A percentile compares a stretch with the other conserved stretches of the same genome.
phyloP scores from a whole-genome alignment of 30 jellyfish, hydroid and myxozoan species.

The Turritopsis rubra region DNA sequence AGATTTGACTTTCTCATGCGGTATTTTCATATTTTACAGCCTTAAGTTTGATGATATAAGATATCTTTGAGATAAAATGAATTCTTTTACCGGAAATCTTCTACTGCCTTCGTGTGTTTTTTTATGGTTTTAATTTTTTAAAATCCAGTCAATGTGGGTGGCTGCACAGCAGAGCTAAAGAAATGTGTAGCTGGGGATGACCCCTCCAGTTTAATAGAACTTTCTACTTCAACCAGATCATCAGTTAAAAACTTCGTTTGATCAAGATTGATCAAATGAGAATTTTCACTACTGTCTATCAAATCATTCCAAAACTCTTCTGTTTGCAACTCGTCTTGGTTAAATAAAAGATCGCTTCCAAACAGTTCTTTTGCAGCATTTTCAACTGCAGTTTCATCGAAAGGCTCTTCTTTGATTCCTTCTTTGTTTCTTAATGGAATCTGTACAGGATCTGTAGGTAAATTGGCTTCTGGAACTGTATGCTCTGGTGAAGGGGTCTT shows the following conservation, averaged over 20 bases:
- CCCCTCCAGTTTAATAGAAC: conserved; percentile 66
- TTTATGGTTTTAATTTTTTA: background rate
- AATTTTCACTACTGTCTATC: conserved; percentile 78
- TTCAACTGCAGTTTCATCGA: conserved; percentile 80
- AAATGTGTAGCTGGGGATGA: conserved; percentile 43
- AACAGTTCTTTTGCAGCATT: conserved; percentile 95
- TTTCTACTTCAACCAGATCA: conserved; percentile 67
- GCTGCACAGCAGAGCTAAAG: conserved; percentile 27
- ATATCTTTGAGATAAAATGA: too few relatives aligned
- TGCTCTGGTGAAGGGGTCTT: conserved; percentile 84
- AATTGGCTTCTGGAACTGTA: conserved; percentile 81
- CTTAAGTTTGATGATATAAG: too few relatives aligned
- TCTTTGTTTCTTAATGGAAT: conserved; percentile 21
- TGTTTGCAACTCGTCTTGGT: conserved; percentile 78
- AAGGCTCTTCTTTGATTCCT: conserved; percentile 26
- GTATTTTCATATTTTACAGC: too few relatives aligned
- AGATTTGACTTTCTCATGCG: too few relatives aligned
- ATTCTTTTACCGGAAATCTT: background rate
- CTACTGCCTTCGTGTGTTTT: background rate
- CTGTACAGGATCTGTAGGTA: conserved; percentile 43
- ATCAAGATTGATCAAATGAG: conserved; percentile 51
- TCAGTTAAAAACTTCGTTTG: conserved; percentile 38
- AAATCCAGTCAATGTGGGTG: conserved; percentile 32
- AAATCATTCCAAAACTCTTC: conserved; percentile 97
- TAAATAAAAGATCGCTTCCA: conserved; percentile 71